A percentile compares a stretch with the other conserved stretches of the same genome.
Evolutionary conservation across 2,888 invertebrate species (phyloP).

Genomic region (Meta bourneti): DNA sequence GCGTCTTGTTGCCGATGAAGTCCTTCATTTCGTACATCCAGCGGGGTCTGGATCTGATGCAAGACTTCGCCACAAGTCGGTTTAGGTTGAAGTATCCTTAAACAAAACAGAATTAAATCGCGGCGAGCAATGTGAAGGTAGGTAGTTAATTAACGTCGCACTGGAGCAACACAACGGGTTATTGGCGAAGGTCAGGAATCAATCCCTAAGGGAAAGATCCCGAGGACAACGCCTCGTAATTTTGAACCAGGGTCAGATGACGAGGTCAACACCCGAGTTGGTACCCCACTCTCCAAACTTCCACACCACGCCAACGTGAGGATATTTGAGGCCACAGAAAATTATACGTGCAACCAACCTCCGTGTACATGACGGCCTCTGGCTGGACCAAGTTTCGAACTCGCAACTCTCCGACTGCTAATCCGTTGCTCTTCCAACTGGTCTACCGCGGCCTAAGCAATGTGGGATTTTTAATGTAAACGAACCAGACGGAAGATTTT

Average conservation of each 20-base stretch:
- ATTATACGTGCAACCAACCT: not conserved
- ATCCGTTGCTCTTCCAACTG: not conserved
- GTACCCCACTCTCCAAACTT: not conserved
- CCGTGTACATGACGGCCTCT: not conserved
- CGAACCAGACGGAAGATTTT: not conserved
- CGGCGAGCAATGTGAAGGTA: not conserved
- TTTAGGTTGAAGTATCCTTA: conserved; percentile 71
- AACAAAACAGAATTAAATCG: not conserved
- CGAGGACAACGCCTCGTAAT: too few relatives aligned
- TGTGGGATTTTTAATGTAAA: not conserved
- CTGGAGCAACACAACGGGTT: too few relatives aligned
- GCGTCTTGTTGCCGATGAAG: conserved; percentile 83
- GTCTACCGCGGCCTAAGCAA: not conserved
- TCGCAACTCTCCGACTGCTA: too few relatives aligned
- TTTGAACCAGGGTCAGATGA: too few relatives aligned
- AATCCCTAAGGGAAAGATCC: too few relatives aligned
- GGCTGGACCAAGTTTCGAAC: too few relatives aligned
- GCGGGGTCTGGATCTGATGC: conserved; percentile 71
- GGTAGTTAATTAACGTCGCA: not conserved
- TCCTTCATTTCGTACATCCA: conserved; percentile 72
- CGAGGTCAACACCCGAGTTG: too few relatives aligned
- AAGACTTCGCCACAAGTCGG: conserved; percentile 69
- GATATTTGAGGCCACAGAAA: too few relatives aligned
- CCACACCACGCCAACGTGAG: too few relatives aligned
- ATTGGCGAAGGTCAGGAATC: too few relatives aligned